Evolutionary conservation across 2,888 invertebrate species (phyloP), one percentile per base, ranked within the genome.

Genomic region (Celastrina argiolus): DNA sequence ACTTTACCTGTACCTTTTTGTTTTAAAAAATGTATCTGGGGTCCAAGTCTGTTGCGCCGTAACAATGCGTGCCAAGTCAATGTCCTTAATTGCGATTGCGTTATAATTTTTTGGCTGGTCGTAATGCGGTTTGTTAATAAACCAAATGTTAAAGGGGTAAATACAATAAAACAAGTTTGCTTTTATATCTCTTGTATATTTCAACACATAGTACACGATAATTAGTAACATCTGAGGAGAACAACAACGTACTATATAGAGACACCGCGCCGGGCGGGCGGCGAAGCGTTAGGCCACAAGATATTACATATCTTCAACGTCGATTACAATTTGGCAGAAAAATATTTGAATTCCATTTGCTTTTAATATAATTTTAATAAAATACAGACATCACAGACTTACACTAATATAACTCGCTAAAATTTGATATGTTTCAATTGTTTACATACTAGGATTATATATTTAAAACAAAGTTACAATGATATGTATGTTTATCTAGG

Each of bases 241-340:
- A 82, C 77, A 81, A 81, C 77, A 78, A 72, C 73, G 77, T 81
- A 76, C 22, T 72, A 75, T 78, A 65, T 66, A 51, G 51, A 16
- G 36, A 65, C 22, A 41, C 45, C 66, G 63, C 64, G 66, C 64
- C 59, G 51, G 68, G 64, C 45, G 61, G 56, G 39, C 41, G 68
- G 65, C 65, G 65, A 70, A 71, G 68, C 71, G 69, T 69, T 87
- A 87, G 87, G 87, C 88, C 87, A 75, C 76, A 83, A 83, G 85
- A 88, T 87, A 87, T 87, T 76, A 78, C 0, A 88, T 87, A 88
- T 83, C 87, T 85, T 84, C 82, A 86, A 87, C 87, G 78, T 77
- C 75, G 70, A 70, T 72, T 73, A 75, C 69, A 75, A 71, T 80
- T 78, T 78, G 81, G 81, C 81, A 81, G 82, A 86, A 86, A 85